Conservation (phyloP, 2,888 invertebrate species). For the Drosophila formosana region DNA sequence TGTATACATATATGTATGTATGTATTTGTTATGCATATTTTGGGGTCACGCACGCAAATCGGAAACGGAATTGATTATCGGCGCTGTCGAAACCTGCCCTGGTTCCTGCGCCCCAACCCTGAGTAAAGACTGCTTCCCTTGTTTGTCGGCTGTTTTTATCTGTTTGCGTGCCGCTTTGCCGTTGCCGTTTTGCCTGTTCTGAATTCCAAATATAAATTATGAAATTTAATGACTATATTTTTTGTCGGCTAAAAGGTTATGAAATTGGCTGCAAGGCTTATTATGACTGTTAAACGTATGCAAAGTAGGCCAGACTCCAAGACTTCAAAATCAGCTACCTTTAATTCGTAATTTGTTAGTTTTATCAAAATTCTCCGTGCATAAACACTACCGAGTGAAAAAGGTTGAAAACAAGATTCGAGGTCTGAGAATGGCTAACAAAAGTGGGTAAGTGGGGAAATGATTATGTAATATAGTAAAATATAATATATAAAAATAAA, state of each 20-base stretch:
- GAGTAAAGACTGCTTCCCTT: background rate
- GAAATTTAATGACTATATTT: conserved; percentile 70
- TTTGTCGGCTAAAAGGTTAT: conserved; percentile 5
- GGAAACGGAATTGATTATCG: conserved; percentile 79
- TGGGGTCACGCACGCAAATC: conserved; percentile 71
- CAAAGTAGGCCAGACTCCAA: background rate
- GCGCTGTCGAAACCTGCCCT: conserved; percentile 39
- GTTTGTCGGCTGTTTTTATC: conserved; percentile 64
- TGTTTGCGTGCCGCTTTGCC: conserved; percentile 64
- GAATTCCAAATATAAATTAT: conserved; percentile 59
- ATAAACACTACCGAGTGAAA: conserved; percentile 24
- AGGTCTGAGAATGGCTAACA: conserved; percentile 37
- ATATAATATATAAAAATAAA: background rate
- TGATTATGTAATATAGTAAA: background rate
- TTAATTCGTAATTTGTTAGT: conserved; percentile 3
- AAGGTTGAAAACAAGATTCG: conserved; percentile 1
- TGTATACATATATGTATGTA: background rate
- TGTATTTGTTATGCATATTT: conserved; percentile 49
- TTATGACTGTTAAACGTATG: background rate
- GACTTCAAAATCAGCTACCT: background rate
- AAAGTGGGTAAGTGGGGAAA: conserved; percentile 34
- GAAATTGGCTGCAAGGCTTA: background rate
- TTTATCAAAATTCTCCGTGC: conserved; percentile 20
- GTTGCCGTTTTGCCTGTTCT: conserved; percentile 58
- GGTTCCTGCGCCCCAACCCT: background rate